Conservation (phyloP, 2,113 vertebrate species). For the Daboia siamensis region DNA sequence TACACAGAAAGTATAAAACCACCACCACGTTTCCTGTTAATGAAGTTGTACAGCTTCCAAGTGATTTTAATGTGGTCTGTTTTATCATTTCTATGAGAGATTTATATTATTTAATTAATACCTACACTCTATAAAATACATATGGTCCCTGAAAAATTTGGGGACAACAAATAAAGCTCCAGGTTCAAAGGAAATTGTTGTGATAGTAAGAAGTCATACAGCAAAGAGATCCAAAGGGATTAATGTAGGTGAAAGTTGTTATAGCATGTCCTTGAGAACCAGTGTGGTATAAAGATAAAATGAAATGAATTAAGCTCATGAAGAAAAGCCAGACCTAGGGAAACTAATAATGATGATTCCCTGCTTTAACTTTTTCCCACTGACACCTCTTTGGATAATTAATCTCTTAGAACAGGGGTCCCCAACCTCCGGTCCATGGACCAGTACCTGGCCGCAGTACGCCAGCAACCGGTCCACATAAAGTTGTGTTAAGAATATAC, state of each 20-base stretch:
- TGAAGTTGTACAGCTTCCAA: conserved; percentile 13
- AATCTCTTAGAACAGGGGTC: background rate
- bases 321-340: background rate
- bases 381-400: background rate
- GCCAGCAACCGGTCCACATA: no score
- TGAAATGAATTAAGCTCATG: background rate
- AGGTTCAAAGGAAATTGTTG: background rate
- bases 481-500: no score
- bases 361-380: background rate
- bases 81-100: background rate
- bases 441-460: no score
- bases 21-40: conserved; percentile 20
- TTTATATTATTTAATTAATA: background rate
- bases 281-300: background rate
- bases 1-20: background rate
- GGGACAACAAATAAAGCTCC: background rate
- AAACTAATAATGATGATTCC: background rate
- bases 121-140: background rate
- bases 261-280: background rate
- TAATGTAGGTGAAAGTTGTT: background rate
- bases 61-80: background rate
- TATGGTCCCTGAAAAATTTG: background rate
- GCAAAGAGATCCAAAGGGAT: background rate
- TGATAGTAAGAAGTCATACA: background rate
- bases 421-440: no score